Evolutionary conservation across 2,888 invertebrate species (phyloP).

Genomic region (Cordilura impudica): DNA sequence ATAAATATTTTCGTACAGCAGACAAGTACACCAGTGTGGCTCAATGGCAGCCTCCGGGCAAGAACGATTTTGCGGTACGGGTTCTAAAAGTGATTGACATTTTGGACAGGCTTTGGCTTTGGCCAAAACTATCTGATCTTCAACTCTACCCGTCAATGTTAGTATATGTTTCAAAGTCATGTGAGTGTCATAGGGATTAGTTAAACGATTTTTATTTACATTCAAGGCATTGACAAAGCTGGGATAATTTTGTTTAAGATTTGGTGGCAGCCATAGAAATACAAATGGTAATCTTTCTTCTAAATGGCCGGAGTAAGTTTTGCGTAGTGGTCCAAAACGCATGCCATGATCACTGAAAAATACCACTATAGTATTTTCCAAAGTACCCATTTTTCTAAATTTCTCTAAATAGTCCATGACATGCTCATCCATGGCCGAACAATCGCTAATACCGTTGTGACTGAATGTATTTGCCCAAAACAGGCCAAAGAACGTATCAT

Average conservation of each 20-base stretch:
- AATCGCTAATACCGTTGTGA: slow-evolving; percentile 84
- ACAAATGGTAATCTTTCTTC: slow-evolving; percentile 88
- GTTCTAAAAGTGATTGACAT: slow-evolving; percentile 83
- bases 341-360: slow-evolving; percentile 90
- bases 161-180: slow-evolving; percentile 84
- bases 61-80: slow-evolving; percentile 81
- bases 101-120: slow-evolving; percentile 81
- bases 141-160: slow-evolving; percentile 78
- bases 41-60: slow-evolving; percentile 84
- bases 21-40: slow-evolving; percentile 88
- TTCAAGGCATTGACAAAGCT: slow-evolving; percentile 80
- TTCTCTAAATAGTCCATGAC: slow-evolving; percentile 81
- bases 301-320: slow-evolving; percentile 85
- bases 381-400: slow-evolving; percentile 80
- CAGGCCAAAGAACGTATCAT: slow-evolving; percentile 84
- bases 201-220: slow-evolving; percentile 83
- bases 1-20: slow-evolving; percentile 78
- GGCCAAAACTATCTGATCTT: slow-evolving; percentile 64
- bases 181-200: slow-evolving; percentile 87
- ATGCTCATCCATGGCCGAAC: slow-evolving; percentile 83
- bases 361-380: slow-evolving; percentile 84
- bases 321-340: slow-evolving; percentile 85
- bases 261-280: slow-evolving; percentile 83
- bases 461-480: slow-evolving; percentile 90
- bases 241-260: slow-evolving; percentile 80